A percentile compares a stretch with the other conserved stretches of the same genome.
Conservation (phyloP, 2,888 invertebrate species). For the Scelioninae gen. 1 region DNA sequence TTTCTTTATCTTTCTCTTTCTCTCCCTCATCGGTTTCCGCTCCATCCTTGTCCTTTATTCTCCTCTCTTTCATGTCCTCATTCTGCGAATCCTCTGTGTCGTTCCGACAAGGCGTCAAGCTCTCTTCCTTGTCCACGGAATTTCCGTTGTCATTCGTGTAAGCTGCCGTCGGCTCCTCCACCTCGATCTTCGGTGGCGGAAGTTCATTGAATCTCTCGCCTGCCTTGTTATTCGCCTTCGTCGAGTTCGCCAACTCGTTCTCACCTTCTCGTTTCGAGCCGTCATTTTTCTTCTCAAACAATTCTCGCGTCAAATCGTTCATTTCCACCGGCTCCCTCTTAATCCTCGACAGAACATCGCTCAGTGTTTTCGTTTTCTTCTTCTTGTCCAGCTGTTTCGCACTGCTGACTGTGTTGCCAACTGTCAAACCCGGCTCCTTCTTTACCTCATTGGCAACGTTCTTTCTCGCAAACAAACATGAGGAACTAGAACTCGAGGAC, state of each 20-base stretch:
- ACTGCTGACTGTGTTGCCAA: slow-evolving; percentile 75
- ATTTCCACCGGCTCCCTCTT: slow-evolving; percentile 86
- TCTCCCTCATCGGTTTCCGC: background rate
- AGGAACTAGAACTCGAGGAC: slow-evolving; percentile 29
- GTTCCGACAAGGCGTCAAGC: slow-evolving; percentile 68
- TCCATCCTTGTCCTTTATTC: slow-evolving; percentile 66
- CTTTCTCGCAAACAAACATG: slow-evolving; percentile 63
- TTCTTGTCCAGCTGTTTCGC: slow-evolving; percentile 78
- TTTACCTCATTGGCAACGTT: slow-evolving; percentile 61
- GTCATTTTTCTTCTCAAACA: slow-evolving; percentile 82
- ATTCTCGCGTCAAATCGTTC: slow-evolving; percentile 83
- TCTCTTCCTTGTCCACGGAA: slow-evolving; percentile 18
- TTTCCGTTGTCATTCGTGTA: slow-evolving; percentile 43
- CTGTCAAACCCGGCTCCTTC: slow-evolving; percentile 80
- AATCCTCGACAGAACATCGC: slow-evolving; percentile 87
- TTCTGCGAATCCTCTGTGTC: slow-evolving; percentile 5
- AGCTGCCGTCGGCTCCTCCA: slow-evolving; percentile 43
- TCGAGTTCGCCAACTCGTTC: slow-evolving; percentile 71
- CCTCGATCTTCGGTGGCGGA: slow-evolving; percentile 73
- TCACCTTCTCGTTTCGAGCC: slow-evolving; percentile 80
- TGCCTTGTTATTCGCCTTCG: slow-evolving; percentile 80
- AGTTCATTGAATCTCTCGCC: slow-evolving; percentile 78
- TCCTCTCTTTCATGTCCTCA: slow-evolving; percentile 59
- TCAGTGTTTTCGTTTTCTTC: slow-evolving; percentile 87
- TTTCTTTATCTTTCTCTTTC: background rate